Percentiles rank a stretch among this genome's conserved stretches.
Conservation (phyloP, 2,113 vertebrate species). For the Buteo buteo region DNA sequence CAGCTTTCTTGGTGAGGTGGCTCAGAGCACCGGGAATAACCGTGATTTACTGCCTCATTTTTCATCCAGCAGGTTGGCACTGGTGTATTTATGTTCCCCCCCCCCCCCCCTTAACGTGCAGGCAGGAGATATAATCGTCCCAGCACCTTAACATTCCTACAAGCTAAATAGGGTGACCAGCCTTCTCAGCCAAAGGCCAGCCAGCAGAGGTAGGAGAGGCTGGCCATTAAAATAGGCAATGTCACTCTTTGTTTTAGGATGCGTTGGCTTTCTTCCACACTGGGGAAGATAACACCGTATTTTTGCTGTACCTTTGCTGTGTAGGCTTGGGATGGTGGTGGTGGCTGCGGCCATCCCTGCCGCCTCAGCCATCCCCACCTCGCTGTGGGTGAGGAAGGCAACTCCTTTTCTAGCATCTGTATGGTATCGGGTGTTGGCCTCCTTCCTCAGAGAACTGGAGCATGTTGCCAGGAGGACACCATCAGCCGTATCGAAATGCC, state of each 20-base stretch:
- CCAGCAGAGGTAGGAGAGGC: not conserved
- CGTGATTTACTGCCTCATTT: not conserved
- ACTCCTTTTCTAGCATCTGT: not conserved
- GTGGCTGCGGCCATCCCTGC: not conserved
- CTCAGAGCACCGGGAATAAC: rapidly evolving
- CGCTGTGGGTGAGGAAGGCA: rapidly evolving
- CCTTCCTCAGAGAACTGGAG: not conserved
- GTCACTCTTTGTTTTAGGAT: not conserved
- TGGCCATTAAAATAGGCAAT: rapidly evolving
- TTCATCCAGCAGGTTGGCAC: not conserved
- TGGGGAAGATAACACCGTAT: not conserved
- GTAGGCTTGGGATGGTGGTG: not conserved
- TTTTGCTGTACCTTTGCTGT: rapidly evolving
- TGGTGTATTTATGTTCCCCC: no score
- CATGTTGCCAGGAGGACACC: rapidly evolving
- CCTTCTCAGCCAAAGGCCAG: not conserved
- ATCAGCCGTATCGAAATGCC: rapidly evolving
- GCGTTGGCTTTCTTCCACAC: rapidly evolving
- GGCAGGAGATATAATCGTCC: rapidly evolving
- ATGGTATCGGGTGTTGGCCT: rapidly evolving
- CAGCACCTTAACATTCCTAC: rapidly evolving
- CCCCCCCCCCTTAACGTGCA: rapidly evolving
- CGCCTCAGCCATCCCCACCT: no score
- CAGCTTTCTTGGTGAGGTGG: no score
- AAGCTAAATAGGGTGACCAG: not conserved